Percentiles rank a stretch among this genome's conserved stretches.
Conservation (phyloP, 53 echinoderm and acorn worm species). For the Hippasteria phrygiana region DNA sequence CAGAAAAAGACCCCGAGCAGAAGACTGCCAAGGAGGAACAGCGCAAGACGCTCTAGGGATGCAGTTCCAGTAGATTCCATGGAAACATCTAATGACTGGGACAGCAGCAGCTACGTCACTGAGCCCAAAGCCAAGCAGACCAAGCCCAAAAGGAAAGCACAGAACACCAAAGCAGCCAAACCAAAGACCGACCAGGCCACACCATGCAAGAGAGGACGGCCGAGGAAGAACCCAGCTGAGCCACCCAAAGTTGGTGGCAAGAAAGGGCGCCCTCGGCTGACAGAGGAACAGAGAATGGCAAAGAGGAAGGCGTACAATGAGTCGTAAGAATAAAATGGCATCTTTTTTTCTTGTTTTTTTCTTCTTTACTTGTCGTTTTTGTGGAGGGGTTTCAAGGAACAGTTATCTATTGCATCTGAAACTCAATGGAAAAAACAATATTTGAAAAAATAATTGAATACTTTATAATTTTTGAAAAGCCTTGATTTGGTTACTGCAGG, state of each 20-base stretch:
- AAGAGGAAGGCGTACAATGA: constrained; percentile 49
- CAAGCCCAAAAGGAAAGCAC: constrained; percentile 26
- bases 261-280: constrained; percentile 53
- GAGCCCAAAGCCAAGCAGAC: not conserved
- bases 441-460: not conserved
- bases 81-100: constrained; percentile 9
- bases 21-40: constrained; percentile 30
- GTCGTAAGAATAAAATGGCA: constrained; percentile 17
- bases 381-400: not conserved
- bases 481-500: too few species aligned
- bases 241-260: constrained; percentile 14
- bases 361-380: not conserved
- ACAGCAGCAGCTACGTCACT: not conserved
- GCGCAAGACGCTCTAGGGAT: constrained; percentile 10
- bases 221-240: constrained; percentile 30
- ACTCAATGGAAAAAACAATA: too few species aligned
- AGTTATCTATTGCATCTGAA: too few species aligned
- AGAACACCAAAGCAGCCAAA: not conserved
- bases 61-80: constrained; percentile 10
- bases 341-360: not conserved
- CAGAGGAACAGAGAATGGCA: constrained; percentile 29
- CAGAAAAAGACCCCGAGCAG: constrained; percentile 47
- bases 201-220: constrained; percentile 50
- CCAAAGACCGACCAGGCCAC: not conserved
- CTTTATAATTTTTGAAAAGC: too few species aligned